phyloP scores from a whole-genome alignment of 2,113 vertebrate genomes.

The Hylia prasina region DNA sequence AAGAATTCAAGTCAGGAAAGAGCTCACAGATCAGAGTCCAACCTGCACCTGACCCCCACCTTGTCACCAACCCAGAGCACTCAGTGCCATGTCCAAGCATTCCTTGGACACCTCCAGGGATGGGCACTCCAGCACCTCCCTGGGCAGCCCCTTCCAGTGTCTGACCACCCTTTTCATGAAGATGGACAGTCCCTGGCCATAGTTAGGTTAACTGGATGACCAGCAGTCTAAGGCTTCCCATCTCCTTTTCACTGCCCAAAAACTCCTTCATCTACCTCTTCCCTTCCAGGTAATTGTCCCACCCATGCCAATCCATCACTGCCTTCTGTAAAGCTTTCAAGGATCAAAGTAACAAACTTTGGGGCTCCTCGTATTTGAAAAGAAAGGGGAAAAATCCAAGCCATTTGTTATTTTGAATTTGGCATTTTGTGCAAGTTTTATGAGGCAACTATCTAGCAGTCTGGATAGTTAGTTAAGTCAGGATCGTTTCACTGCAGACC shows the following conservation, averaged over 20 bases:
- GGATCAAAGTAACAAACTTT: background rate
- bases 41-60: rapidly evolving
- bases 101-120: background rate
- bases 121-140: background rate
- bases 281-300: background rate
- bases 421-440: background rate
- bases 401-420: background rate
- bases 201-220: background rate
- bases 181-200: too few species aligned
- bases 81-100: rapidly evolving
- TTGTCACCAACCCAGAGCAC: background rate
- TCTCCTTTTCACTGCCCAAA: background rate
- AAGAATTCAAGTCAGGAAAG: background rate
- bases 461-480: background rate
- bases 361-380: background rate
- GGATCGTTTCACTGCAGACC: background rate
- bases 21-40: background rate
- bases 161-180: background rate
- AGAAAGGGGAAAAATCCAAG: background rate
- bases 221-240: background rate
- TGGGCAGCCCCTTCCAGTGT: background rate
- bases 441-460: background rate
- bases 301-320: background rate
- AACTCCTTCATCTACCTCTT: background rate
- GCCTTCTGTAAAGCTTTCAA: background rate